A percentile compares a stretch with the other conserved stretches of the same genome.
Evolutionary conservation across 2,888 invertebrate species (phyloP).

Genomic region (Arge pagana): DNA sequence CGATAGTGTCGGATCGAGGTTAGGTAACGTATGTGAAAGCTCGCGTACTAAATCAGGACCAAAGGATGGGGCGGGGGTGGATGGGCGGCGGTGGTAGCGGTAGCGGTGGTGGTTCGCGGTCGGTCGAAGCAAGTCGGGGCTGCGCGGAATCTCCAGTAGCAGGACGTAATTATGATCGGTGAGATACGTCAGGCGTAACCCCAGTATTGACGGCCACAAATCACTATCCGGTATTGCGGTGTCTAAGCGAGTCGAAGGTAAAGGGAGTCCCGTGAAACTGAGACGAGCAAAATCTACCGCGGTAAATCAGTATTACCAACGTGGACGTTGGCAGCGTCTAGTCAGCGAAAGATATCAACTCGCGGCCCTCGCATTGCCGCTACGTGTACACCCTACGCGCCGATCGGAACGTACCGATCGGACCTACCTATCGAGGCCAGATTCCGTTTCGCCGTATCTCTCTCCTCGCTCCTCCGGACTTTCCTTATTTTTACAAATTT

Average conservation of each 20-base stretch:
- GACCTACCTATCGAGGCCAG: slow-evolving; percentile 8
- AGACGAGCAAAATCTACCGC: slow-evolving; percentile 34
- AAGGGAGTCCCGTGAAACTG: slow-evolving; percentile 38
- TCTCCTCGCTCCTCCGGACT: slow-evolving; percentile 16
- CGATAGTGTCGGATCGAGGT: too few species aligned
- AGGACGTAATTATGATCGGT: slow-evolving; percentile 59
- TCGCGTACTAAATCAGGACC: slow-evolving; percentile 35
- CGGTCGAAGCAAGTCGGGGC: slow-evolving; percentile 20
- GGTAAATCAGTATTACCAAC: slow-evolving; percentile 33
- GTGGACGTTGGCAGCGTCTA: too few species aligned
- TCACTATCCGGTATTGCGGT: slow-evolving; percentile 51
- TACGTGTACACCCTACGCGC: slow-evolving; percentile 13
- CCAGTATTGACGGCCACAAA: slow-evolving; percentile 57
- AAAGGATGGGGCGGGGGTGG: slow-evolving; percentile 14
- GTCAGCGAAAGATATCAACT: slow-evolving; percentile 4
- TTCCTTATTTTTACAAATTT: too few species aligned
- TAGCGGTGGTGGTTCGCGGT: slow-evolving; percentile 11
- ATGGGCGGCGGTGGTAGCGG: neutral
- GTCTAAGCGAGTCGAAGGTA: slow-evolving; percentile 24
- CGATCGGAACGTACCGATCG: slow-evolving; percentile 8
- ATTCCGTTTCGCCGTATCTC: slow-evolving; percentile 8
- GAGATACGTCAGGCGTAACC: slow-evolving; percentile 57
- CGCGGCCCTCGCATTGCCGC: neutral
- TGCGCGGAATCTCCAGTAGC: slow-evolving; percentile 45
- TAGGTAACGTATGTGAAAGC: too few species aligned